Percentiles rank a stretch among this genome's conserved stretches.
Evolutionary conservation across 2,797 vertebrate genomes (phyloP).

Genomic region (Adelosebastes latens): DNA sequence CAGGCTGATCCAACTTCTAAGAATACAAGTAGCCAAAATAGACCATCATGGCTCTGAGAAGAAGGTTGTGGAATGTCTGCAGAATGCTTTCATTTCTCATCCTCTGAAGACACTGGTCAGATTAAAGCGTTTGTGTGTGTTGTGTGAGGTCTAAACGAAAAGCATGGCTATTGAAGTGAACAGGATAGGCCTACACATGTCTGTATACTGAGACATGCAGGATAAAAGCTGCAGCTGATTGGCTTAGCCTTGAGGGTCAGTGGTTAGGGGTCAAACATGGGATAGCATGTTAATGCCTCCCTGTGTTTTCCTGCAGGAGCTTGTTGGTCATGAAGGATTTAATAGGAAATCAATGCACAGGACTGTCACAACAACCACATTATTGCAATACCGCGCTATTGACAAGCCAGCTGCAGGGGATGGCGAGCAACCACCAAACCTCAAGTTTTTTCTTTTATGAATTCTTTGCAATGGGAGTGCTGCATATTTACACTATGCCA

Average conservation of each 20-base stretch:
- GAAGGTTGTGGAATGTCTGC: constrained; percentile 64
- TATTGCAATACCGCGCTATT: too few species aligned
- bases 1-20: constrained; percentile 61
- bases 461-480: too few species aligned
- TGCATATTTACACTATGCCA: too few species aligned
- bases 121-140: constrained; percentile 11
- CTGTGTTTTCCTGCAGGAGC: constrained; percentile 5
- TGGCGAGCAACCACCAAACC: too few species aligned
- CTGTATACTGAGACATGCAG: background rate
- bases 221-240: constrained; percentile 32
- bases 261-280: background rate
- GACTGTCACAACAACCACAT: too few species aligned
- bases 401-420: too few species aligned
- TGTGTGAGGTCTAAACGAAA: constrained; percentile 3
- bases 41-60: constrained; percentile 61
- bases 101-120: constrained; percentile 37
- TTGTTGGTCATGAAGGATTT: background rate
- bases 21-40: constrained; percentile 67
- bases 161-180: background rate
- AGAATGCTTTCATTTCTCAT: constrained; percentile 54
- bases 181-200: background rate
- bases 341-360: background rate
- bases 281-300: background rate
- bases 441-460: too few species aligned
- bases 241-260: constrained; percentile 23